A percentile compares a stretch with the other conserved stretches of the same genome.
These are phyloP conservation scores for Apistogramma diplotaenia DNA, from an alignment of 2,113 vertebrate species.

Conservation along the genomic window DNA sequence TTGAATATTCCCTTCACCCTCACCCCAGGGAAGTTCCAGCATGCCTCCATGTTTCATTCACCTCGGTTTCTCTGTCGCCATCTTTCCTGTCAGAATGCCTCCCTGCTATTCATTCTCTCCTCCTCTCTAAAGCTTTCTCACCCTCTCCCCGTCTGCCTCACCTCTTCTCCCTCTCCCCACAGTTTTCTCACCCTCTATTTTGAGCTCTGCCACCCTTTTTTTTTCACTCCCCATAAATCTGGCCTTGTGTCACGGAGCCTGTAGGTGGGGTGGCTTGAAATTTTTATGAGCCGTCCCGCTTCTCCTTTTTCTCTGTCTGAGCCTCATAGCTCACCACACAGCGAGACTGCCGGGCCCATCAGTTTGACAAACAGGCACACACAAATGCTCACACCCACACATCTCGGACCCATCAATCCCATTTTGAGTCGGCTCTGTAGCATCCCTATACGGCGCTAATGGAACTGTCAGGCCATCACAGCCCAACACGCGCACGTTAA, in stretches of 20 bases:
- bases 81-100: neutral
- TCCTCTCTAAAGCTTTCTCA: neutral
- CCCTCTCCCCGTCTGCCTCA: neutral
- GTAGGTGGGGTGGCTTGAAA: slow-evolving; percentile 44
- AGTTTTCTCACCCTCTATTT: slow-evolving; percentile 28
- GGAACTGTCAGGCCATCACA: slow-evolving; percentile 30
- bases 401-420: slow-evolving; percentile 51
- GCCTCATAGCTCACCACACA: slow-evolving; percentile 25
- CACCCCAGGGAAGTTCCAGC: slow-evolving; percentile 5
- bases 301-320: slow-evolving; percentile 24
- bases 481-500: neutral
- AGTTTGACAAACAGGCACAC: slow-evolving; percentile 8
- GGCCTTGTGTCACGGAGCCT: slow-evolving; percentile 18
- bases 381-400: neutral
- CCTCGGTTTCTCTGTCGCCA: neutral
- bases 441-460: slow-evolving; percentile 35
- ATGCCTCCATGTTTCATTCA: neutral
- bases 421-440: slow-evolving; percentile 3
- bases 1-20: too few relatives aligned
- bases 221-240: slow-evolving; percentile 22
- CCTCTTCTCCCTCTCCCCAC: neutral
- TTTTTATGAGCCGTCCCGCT: slow-evolving; percentile 51
- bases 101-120: neutral
- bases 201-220: neutral
- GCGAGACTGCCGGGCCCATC: slow-evolving; percentile 9